Evolutionary conservation across 1,140 invertebrate genomes (phyloP), one percentile per base, ranked within the genome.

Genomic region (Bactericera cockerelli): DNA sequence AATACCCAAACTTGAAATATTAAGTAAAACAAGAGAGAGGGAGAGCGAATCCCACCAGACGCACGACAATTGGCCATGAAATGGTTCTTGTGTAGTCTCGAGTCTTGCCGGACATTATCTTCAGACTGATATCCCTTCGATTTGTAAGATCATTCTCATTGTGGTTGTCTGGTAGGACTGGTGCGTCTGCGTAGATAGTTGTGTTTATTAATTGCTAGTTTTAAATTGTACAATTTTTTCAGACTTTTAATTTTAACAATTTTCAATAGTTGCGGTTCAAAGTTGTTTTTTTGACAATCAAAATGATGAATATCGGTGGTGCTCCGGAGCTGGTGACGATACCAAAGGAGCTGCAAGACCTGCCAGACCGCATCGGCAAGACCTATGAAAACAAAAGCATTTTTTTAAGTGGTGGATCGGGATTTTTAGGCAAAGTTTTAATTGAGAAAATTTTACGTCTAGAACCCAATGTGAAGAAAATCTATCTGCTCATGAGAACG

Each of bases 391-490:
- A 49, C 19, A 70, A 76, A 63, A 70, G 68, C 67, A 66, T 75
- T 57, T 77, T 87, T 67, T 65, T 84, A 69, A 69, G 78, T 69
- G 74, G 79, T 70, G 69, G 75, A 60, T 82, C 81, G 26, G 82
- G 82, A 3, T 85, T 84, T 63, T 69, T 84, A 13, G 83, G 83
- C 0, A 77, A 82, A 64, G 76, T 77, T 39, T 75, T 96, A 11
- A 79, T 96, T 0, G 91, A 94, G 69, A 95, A 94, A 71, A 73
- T 96, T 11, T 69, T 94, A 1, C 72, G 90, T 59, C 81, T 77
- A 49, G 26, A 83, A 88, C 66, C 82, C 84, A 57, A 83, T 53
- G 68, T 89, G 28, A 81, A 81, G 31, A 82, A 77, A 42, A 77
- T 95, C 39, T 96, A 91, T 68, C 65, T 93, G 21, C 70, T 95